Evolutionary conservation across 1,140 invertebrate species (phyloP), one percentile per base, ranked within the genome.

Genomic region (Zeugodacus cucurbitae): DNA sequence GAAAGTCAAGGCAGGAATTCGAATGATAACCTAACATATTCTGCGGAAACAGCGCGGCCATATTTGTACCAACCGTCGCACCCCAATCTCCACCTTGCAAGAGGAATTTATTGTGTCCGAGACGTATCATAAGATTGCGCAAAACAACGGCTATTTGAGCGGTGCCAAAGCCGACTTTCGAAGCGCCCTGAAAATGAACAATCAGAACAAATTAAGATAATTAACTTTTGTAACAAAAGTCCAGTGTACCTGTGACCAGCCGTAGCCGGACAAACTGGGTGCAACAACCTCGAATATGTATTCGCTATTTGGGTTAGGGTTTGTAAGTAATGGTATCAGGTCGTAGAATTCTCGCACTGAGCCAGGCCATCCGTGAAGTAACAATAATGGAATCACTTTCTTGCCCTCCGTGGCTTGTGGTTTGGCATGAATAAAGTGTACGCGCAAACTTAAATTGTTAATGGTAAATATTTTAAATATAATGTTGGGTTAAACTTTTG

Each of bases 301-400:
- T 89, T 96, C 94, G 64, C 94, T 93, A 14, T 94, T 94, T 34
- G 94, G 92, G 74, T 94, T 93, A 7, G 95, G 94, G 1, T 94
- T 95, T 0, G 95, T 96, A 2, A 98, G 93, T 7, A 96, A 87
- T 0, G 96, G 96, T 82, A 97, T 96, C 1, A 97, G 94, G 90
- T 97, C 96, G 89, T 97, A 96, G 92, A 98, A 98, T 93, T 98
- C 97, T 14, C 96, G 94, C 3, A 98, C 94, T 0, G 97, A 97
- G 32, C 98, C 97, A 5, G 98, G 98, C 98, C 98, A 99, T 17
- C 98, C 98, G 91, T 99, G 98, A 8, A 97, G 90, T 1, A 99
- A 37, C 0, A 98, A 90, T 44, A 98, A 70, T 0, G 97, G 97
- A 4, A 96, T 89, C 1, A 97, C 94, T 94, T 93, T 95, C 89